phyloP scores from a whole-genome alignment of 2,888 invertebrate species.

The Cyclophora albipunctata region DNA sequence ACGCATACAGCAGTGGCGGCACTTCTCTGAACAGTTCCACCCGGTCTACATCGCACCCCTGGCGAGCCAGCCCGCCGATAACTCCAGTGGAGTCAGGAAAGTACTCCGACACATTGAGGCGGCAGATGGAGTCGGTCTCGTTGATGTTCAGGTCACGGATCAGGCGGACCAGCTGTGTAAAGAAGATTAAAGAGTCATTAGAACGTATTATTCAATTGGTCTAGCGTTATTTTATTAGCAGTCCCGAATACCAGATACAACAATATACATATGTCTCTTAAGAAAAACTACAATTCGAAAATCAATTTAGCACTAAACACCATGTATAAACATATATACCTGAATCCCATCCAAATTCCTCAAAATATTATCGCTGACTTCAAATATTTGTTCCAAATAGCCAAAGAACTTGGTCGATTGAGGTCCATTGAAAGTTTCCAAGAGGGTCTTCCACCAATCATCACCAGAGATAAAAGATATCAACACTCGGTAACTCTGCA shows the following conservation, averaged over 20 bases:
- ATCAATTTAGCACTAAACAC: no score
- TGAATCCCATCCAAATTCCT: conserved; percentile 58
- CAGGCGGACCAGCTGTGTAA: conserved; percentile 52
- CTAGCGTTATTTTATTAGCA: no score
- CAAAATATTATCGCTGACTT: conserved; percentile 48
- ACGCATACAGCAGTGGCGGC: conserved; percentile 49
- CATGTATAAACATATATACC: conserved; percentile 35
- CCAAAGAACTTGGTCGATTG: conserved; percentile 43
- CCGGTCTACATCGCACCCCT: conserved; percentile 36
- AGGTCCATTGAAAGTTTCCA: conserved; percentile 44
- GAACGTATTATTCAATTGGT: no score
- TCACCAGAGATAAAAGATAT: conserved; percentile 50
- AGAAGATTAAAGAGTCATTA: background rate
- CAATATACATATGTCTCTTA: no score
- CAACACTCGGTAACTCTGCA: conserved; percentile 49
- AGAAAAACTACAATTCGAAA: no score
- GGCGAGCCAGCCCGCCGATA: conserved; percentile 36
- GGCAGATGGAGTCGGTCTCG: conserved; percentile 46
- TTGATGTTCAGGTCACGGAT: conserved; percentile 55
- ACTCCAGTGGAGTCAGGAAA: conserved; percentile 48
- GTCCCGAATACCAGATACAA: no score
- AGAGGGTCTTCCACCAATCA: conserved; percentile 58
- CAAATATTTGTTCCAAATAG: conserved; percentile 46
- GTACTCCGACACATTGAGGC: conserved; percentile 49
- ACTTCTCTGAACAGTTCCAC: conserved; percentile 41